A percentile compares a stretch with the other conserved stretches of the same genome.
Evolutionary conservation across 2,113 vertebrate genomes (phyloP).

Genomic region (Ictalurus punctatus): DNA sequence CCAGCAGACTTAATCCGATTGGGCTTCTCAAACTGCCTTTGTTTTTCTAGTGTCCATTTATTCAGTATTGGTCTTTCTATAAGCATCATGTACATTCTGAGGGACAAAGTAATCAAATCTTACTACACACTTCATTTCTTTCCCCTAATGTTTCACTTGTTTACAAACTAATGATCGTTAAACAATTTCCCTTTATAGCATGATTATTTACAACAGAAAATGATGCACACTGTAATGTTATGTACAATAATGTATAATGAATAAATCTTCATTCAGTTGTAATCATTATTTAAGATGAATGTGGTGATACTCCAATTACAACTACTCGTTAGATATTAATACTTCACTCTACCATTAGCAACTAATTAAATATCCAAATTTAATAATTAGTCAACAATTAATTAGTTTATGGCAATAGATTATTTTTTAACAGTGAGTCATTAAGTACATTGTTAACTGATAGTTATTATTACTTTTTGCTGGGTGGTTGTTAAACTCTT

Average conservation of each 20-base stretch:
- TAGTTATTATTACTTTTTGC: too few relatives aligned
- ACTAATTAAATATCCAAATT: too few relatives aligned
- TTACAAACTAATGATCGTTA: background rate
- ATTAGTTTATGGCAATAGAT: too few relatives aligned
- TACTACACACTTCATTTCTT: background rate
- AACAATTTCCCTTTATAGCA: background rate
- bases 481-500: too few relatives aligned
- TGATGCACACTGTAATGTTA: background rate
- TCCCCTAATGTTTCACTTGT: background rate
- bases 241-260: background rate
- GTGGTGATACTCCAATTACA: background rate
- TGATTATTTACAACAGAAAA: background rate
- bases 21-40: constrained; percentile 21
- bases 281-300: background rate
- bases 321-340: background rate
- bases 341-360: too few relatives aligned
- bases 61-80: background rate
- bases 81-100: background rate
- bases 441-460: too few relatives aligned
- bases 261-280: too few relatives aligned
- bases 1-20: constrained; percentile 25
- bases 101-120: background rate
- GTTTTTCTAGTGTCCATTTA: constrained; percentile 23
- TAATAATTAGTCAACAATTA: too few relatives aligned
- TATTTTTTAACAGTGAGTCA: too few relatives aligned